Evolutionary conservation across 2,888 invertebrate species (phyloP).

Genomic region (Apotomis capreana): DNA sequence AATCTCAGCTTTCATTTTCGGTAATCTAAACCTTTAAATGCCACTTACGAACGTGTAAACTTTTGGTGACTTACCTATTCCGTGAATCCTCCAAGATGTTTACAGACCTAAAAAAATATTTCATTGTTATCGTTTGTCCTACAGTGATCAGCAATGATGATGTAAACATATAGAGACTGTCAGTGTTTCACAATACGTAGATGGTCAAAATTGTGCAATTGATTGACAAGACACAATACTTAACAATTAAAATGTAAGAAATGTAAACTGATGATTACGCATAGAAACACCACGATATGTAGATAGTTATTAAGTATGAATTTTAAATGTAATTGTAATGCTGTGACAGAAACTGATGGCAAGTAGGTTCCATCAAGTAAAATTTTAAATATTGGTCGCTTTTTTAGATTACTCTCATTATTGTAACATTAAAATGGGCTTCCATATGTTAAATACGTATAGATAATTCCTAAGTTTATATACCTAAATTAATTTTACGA

Average conservation of each 20-base stretch:
- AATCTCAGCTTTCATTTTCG: too few relatives aligned
- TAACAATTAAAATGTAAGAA: neutral
- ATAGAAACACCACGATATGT: neutral
- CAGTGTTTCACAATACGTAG: conserved; percentile 13
- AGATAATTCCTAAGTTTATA: too few relatives aligned
- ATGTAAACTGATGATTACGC: neutral
- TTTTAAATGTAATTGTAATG: neutral
- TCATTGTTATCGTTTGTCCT: conserved; percentile 23
- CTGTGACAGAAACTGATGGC: too few relatives aligned
- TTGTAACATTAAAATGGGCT: too few relatives aligned
- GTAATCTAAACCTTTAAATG: too few relatives aligned
- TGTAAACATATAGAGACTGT: conserved; percentile 17
- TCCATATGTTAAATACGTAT: too few relatives aligned
- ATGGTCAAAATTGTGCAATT: conserved; percentile 25
- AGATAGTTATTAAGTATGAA: neutral
- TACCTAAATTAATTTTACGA: conserved; percentile 21
- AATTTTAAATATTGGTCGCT: too few relatives aligned
- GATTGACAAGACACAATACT: conserved; percentile 6
- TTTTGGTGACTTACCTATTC: conserved; percentile 56
- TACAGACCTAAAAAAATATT: conserved; percentile 76
- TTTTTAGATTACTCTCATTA: too few relatives aligned
- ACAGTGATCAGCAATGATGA: neutral
- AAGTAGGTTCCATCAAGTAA: too few relatives aligned
- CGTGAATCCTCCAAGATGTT: conserved; percentile 61
- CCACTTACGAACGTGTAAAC: too few relatives aligned